Evolutionary conservation across 2,113 vertebrate species (phyloP).

Genomic region (Acrocephalus arundinaceus): DNA sequence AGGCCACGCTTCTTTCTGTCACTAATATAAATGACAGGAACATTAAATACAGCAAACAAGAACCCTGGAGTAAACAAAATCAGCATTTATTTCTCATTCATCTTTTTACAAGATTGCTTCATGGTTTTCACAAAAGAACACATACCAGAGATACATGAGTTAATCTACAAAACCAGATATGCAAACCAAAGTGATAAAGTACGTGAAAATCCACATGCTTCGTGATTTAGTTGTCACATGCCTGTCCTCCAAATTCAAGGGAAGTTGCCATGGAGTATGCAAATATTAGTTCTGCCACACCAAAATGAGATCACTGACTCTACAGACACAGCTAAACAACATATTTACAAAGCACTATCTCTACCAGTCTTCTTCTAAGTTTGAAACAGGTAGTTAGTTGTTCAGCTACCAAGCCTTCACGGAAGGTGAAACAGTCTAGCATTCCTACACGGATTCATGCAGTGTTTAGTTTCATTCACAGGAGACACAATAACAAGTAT

Average conservation of each 20-base stretch:
- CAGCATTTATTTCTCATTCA: slow-evolving; percentile 62
- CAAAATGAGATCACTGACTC: neutral
- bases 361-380: neutral
- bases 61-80: slow-evolving; percentile 56
- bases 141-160: neutral
- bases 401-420: slow-evolving; percentile 67
- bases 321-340: neutral
- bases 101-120: neutral
- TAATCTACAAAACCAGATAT: slow-evolving; percentile 1
- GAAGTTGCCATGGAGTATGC: neutral
- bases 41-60: slow-evolving; percentile 22
- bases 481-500: neutral
- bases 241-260: neutral
- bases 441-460: slow-evolving; percentile 19
- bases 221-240: neutral
- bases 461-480: neutral
- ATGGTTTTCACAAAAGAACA: slow-evolving; percentile 18
- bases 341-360: neutral
- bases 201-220: neutral
- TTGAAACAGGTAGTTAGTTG: slow-evolving; percentile 5
- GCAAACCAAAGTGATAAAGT: neutral
- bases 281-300: neutral
- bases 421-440: slow-evolving; percentile 66
- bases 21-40: neutral
- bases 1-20: neutral